These are phyloP conservation scores for Drosophila subpulchrella DNA, from an alignment of 1,140 invertebrate genomes.

Conservation along the genomic window DNA sequence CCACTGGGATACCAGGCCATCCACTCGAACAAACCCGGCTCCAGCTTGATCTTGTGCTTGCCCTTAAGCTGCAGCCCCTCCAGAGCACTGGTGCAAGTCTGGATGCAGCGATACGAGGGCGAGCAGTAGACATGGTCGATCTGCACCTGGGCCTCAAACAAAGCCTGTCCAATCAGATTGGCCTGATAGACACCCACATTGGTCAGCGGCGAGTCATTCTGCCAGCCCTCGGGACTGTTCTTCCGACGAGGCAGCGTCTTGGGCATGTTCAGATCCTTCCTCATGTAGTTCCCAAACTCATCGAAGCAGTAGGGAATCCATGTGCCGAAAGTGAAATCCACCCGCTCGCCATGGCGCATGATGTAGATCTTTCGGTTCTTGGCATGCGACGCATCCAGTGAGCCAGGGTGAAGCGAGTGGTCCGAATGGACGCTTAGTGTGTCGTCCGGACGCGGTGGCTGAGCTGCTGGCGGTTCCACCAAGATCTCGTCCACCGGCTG, in stretches of 20 bases:
- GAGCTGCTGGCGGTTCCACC: constrained; percentile 65
- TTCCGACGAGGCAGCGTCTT: constrained; percentile 87
- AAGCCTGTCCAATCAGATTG: constrained; percentile 90
- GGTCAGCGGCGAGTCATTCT: constrained; percentile 94
- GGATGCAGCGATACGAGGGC: constrained; percentile 95
- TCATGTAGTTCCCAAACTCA: constrained; percentile 90
- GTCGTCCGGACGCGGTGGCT: constrained; percentile 67
- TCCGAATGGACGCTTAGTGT: constrained; percentile 75
- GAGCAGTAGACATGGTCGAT: constrained; percentile 93
- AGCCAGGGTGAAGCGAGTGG: constrained; percentile 43
- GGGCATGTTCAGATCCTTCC: constrained; percentile 96
- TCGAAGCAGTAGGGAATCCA: constrained; percentile 96
- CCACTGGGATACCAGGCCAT: constrained; percentile 94
- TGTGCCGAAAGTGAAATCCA: constrained; percentile 95
- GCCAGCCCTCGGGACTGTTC: constrained; percentile 88
- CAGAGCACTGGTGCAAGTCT: constrained; percentile 91
- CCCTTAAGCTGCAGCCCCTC: constrained; percentile 59
- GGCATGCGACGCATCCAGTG: constrained; percentile 37
- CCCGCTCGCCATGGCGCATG: constrained; percentile 90
- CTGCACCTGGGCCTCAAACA: constrained; percentile 88
- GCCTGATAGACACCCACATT: constrained; percentile 91
- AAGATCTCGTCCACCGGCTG: constrained; percentile 69
- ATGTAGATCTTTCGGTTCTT: constrained; percentile 87
- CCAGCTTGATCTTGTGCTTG: constrained; percentile 88
- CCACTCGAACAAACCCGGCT: constrained; percentile 97